A percentile compares a stretch with the other conserved stretches of the same genome.
Evolutionary conservation across 2,888 invertebrate genomes (phyloP).

Genomic region (Ariolimax columbianus): DNA sequence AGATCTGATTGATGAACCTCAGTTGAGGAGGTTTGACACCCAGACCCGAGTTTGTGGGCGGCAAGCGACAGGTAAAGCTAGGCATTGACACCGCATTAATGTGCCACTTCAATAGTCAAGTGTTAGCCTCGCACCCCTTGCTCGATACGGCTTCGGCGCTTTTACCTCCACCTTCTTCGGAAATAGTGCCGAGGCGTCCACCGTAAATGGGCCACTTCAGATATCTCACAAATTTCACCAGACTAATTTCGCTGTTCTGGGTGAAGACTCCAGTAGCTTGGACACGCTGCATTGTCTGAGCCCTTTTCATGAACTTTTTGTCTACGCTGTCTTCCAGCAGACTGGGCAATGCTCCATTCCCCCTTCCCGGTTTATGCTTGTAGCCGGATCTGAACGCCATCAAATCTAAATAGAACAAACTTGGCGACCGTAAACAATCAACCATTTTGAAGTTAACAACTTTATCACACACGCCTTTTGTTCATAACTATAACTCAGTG

Average conservation of each 20-base stretch:
- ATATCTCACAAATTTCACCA: neutral
- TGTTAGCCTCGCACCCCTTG: neutral
- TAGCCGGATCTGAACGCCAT: neutral
- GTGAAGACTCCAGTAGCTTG: neutral
- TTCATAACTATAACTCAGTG: neutral
- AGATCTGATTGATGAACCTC: slow-evolving; percentile 11
- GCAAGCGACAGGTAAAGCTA: neutral
- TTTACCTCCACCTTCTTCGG: neutral
- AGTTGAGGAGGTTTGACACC: neutral
- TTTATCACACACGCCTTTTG: neutral
- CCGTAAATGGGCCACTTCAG: neutral
- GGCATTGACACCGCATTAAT: slow-evolving; percentile 14
- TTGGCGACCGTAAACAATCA: neutral
- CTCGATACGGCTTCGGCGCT: neutral
- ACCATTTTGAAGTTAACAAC: neutral
- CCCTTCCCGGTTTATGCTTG: neutral
- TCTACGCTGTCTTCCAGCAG: neutral
- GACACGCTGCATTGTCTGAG: neutral
- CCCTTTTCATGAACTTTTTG: neutral
- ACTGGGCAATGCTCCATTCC: neutral
- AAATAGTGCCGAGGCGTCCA: neutral
- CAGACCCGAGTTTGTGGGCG: neutral
- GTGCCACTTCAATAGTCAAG: neutral
- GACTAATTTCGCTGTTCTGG: neutral
- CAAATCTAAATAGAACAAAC: neutral